Conservation (phyloP, 2,797 vertebrate genomes). For the Carduelis carduelis region DNA sequence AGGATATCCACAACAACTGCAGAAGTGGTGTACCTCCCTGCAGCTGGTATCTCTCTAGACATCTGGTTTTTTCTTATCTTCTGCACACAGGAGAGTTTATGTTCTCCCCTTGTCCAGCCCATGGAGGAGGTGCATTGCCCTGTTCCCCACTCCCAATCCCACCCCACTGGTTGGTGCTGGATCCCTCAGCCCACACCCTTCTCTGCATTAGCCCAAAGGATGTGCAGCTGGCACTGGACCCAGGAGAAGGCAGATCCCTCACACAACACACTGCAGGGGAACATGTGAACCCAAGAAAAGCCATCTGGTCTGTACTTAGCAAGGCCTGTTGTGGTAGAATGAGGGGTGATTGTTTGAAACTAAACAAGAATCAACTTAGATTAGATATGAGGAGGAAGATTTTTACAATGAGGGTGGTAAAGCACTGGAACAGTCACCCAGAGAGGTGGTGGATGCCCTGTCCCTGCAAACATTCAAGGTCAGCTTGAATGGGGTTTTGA, state of each 20-base stretch:
- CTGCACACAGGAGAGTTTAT: fast-evolving
- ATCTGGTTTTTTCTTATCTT: neutral
- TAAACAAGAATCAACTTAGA: neutral
- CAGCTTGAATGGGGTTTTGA: neutral
- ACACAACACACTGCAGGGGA: neutral
- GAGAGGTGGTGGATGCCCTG: neutral
- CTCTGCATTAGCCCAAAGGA: neutral
- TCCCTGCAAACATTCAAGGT: neutral
- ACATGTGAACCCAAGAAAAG: neutral
- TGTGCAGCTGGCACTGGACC: neutral
- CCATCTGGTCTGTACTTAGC: neutral
- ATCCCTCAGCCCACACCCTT: neutral
- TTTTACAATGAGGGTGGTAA: neutral
- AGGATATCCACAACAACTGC: neutral
- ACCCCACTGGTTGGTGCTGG: fast-evolving
- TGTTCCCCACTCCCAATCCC: neutral
- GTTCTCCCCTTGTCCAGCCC: neutral
- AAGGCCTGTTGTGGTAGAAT: neutral
- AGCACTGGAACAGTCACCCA: neutral
- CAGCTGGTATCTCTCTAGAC: neutral
- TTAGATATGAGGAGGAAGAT: neutral
- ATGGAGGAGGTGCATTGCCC: neutral
- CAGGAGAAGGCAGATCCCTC: neutral
- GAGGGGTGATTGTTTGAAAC: neutral
- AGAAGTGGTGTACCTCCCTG: neutral